These are phyloP conservation scores for Oncorhynchus kisutch DNA, from an alignment of 2,113 vertebrate species.

Conservation along the genomic window DNA sequence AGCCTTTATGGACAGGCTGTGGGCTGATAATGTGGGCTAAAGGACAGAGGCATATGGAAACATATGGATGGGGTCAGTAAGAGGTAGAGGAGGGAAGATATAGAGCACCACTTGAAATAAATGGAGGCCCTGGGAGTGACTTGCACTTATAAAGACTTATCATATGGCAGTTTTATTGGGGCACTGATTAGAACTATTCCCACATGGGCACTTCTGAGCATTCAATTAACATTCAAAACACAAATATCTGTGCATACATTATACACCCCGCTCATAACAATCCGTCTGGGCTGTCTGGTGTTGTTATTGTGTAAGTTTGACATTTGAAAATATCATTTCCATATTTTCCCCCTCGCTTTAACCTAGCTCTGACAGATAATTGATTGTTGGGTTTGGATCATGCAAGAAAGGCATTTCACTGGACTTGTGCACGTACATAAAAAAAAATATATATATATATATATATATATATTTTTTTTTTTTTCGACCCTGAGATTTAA, in stretches of 20 bases:
- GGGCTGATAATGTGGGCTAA: background rate
- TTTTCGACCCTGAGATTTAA: no score
- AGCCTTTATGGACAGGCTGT: slow-evolving; percentile 41
- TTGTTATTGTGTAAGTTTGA: background rate
- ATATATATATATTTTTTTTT: no score
- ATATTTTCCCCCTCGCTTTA: no score
- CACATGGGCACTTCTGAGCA: slow-evolving; percentile 87
- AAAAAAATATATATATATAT: no score
- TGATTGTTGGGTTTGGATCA: no score
- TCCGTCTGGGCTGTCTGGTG: background rate
- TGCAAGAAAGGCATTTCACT: no score
- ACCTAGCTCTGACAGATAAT: no score
- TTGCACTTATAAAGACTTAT: slow-evolving; percentile 85
- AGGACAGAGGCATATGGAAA: slow-evolving; percentile 46
- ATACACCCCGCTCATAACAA: slow-evolving; percentile 12
- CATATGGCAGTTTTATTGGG: slow-evolving; percentile 88
- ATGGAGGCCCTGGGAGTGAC: slow-evolving; percentile 85
- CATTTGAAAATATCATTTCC: no score
- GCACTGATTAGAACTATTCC: slow-evolving; percentile 92
- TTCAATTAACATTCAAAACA: slow-evolving; percentile 96
- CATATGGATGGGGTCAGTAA: slow-evolving; percentile 40
- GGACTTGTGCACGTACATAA: no score
- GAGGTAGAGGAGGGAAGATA: slow-evolving; percentile 14
- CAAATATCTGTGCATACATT: slow-evolving; percentile 82
- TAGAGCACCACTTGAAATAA: slow-evolving; percentile 63